Evolutionary conservation across 37 sponge, comb jelly and placozoan species (phyloP).

Genomic region (Spongia lamella): DNA sequence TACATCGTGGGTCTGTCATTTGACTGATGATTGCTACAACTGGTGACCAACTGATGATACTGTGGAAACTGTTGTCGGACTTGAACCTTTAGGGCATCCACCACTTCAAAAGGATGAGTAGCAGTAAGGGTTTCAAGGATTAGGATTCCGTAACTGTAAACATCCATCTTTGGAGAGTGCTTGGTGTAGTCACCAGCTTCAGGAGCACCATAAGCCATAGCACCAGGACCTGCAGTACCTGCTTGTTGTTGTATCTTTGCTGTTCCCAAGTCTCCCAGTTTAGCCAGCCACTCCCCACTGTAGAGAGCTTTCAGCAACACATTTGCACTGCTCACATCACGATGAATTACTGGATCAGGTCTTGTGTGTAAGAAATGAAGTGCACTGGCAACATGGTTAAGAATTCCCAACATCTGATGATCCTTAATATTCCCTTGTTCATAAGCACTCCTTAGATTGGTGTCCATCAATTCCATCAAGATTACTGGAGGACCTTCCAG

Average conservation of each 20-base stretch:
- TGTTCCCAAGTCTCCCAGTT: constrained; percentile 80
- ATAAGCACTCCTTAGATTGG: constrained; percentile 43
- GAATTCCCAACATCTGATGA: too few species aligned
- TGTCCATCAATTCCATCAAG: constrained; percentile 68
- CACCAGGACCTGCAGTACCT: constrained; percentile 55
- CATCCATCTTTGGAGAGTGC: constrained; percentile 57
- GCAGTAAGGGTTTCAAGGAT: constrained; percentile 41
- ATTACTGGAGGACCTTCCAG: constrained; percentile 28
- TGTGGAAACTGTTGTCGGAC: not conserved
- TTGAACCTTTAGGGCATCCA: too few species aligned
- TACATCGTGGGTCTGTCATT: constrained; percentile 29
- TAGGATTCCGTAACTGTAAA: constrained; percentile 77
- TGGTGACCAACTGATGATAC: constrained; percentile 1
- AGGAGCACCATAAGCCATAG: constrained; percentile 72
- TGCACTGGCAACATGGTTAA: constrained; percentile 53
- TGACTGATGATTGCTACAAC: constrained; percentile 10
- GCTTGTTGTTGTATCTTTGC: constrained; percentile 52
- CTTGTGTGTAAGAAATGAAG: constrained; percentile 66
- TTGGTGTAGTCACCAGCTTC: constrained; percentile 14
- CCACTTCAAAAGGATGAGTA: too few species aligned
- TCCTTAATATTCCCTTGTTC: not conserved
- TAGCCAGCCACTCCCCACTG: constrained; percentile 56
- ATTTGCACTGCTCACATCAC: constrained; percentile 78
- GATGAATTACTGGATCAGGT: constrained; percentile 69
- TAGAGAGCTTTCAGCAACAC: constrained; percentile 46